Evolutionary conservation across 2,797 vertebrate species (phyloP), one percentile per base, ranked within the genome.

Genomic region (Catharus ustulatus): DNA sequence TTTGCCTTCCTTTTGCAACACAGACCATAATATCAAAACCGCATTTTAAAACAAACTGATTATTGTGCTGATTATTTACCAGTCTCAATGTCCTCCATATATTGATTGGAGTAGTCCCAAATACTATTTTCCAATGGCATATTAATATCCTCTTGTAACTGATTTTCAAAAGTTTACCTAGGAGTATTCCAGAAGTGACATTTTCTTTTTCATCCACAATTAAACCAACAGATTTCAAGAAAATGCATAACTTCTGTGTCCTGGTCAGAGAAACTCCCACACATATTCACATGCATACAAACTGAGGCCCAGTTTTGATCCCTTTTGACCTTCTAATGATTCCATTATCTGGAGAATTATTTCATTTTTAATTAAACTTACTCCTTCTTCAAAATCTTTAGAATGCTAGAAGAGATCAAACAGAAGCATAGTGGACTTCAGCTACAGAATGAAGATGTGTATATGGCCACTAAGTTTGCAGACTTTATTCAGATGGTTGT

Each of bases 401-500:
- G 99, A 97, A 97, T 99, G 97, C 98, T 99, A 80, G 99, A 99
- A 97, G 99, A 99, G 96, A 98, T 99, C 90, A 99, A 99, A 95
- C 98, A 99, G 98, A 99, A 98, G 93, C 98, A 98, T 38, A 92
- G 89, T 1, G 98, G 97, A 2, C 96, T 99, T 81, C 98, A 98
- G 79, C 97, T 99, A 59, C 99, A 99, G 97, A 99, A 96, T 17
- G 99, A 99, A 97, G 99, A 99, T 12, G 98, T 99, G 29, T 99
- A 99, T 94, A 99, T 99, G 99, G 98, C 99, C 79, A 98, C 99
- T 89, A 98, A 97, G 78, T 99, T 99, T 96, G 98, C 97, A 96
- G 99, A 99, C 82, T 99, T 99, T 93, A 97, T 99, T 97, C 99
- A 99, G 93, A 98, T 98, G 98, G 98, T 98, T 7, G 98, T 99